Conservation (phyloP, 2,888 invertebrate genomes). For the Caenorhabditis zanzibari region DNA sequence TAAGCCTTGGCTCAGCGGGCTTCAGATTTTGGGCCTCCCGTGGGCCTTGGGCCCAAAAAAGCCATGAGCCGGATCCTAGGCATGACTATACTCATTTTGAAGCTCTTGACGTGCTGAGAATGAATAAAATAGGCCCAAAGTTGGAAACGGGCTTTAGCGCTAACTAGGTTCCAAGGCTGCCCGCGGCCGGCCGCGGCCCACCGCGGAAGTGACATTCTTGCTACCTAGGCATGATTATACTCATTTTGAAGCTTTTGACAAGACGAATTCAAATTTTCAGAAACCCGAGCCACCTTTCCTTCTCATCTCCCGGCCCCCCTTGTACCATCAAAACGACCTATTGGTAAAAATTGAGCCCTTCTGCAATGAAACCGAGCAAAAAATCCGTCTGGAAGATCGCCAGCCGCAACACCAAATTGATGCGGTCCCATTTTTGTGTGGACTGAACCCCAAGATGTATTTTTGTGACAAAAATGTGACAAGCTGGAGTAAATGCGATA, state of each 20-base stretch:
- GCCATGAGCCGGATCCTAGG: background rate
- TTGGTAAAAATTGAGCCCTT: conserved; percentile 78
- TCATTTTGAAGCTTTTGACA: background rate
- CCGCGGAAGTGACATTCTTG: no score
- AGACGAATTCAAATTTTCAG: conserved; percentile 18
- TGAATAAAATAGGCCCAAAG: no score
- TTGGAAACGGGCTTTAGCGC: no score
- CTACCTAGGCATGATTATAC: no score
- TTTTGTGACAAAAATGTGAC: conserved; percentile 65
- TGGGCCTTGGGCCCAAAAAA: no score
- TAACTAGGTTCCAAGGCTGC: no score
- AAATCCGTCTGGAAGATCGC: conserved; percentile 62
- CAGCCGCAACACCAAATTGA: conserved; percentile 64
- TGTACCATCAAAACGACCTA: conserved; percentile 64
- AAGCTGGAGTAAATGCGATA: conserved; percentile 57
- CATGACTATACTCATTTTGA: background rate
- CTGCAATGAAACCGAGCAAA: conserved; percentile 70
- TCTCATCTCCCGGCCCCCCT: conserved; percentile 37
- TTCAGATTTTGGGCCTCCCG: conserved; percentile 2
- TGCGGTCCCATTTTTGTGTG: conserved; percentile 61
- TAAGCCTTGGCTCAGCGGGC: background rate
- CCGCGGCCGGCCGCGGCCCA: no score
- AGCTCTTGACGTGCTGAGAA: no score
- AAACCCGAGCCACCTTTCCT: conserved; percentile 64
- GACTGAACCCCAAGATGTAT: conserved; percentile 54